These are phyloP conservation scores for Ennomos quercinarius DNA, from an alignment of 2,888 invertebrate genomes.

Conservation along the genomic window DNA sequence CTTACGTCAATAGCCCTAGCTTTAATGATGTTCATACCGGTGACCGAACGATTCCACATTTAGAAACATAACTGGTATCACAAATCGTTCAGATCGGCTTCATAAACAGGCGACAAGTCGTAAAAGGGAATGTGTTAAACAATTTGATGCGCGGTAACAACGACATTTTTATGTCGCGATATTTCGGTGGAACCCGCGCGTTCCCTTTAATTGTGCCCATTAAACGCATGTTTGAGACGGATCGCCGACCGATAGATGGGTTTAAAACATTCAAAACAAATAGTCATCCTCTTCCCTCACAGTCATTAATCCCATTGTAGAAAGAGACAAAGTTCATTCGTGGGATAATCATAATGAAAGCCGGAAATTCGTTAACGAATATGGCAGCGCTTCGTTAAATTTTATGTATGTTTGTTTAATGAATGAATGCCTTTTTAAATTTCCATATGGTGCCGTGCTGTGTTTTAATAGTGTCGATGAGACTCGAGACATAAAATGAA, in stretches of 20 bases:
- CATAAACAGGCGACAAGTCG: conserved; percentile 73
- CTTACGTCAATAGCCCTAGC: conserved; percentile 13
- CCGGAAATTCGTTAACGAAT: conserved; percentile 83
- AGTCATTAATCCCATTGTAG: conserved; percentile 38
- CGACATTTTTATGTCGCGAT: conserved; percentile 79
- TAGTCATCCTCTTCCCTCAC: conserved; percentile 52
- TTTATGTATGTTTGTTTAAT: conserved; percentile 80
- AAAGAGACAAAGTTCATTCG: conserved; percentile 58
- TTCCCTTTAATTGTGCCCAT: conserved; percentile 78
- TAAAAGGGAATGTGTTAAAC: conserved; percentile 79
- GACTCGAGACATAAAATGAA: conserved; percentile 49
- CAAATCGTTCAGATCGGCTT: conserved; percentile 65
- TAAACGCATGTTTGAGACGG: conserved; percentile 75
- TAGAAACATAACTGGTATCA: conserved; percentile 60
- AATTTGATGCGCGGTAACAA: conserved; percentile 78
- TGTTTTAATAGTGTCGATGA: conserved; percentile 51
- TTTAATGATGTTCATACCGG: conserved; percentile 38
- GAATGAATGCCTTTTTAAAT: conserved; percentile 80
- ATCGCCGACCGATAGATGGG: conserved; percentile 73
- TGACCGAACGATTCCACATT: conserved; percentile 54
- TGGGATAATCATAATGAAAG: conserved; percentile 70
- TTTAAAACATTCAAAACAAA: conserved; percentile 42
- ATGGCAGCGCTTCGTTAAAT: conserved; percentile 81
- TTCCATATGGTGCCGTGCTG: conserved; percentile 69
- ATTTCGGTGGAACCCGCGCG: conserved; percentile 71